Base-by-base conservation (phyloP, 2,797 vertebrate genomes). In the Myotis findleyi region DNA sequence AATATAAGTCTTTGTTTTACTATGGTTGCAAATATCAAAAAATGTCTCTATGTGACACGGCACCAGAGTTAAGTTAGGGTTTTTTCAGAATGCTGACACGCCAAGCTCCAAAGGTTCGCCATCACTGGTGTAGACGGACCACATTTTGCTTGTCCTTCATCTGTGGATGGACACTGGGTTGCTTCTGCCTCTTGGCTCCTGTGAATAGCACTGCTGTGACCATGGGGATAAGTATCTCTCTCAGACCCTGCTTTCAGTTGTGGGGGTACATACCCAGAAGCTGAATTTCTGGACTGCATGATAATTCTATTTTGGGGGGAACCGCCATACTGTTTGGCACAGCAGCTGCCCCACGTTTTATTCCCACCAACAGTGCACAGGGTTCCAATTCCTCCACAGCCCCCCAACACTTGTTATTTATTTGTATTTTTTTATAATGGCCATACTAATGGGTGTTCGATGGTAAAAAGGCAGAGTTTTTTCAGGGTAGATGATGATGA, bases 361-460 rank as follows among this genome's bases (percentile, higher is more conserved):
- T 17, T 7, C 33, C 55, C 44, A n/a, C 8, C 17, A 73, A 30
- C 25, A 7, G 4, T 23, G 68, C 11, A 6, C 6, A 53, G 18
- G 27, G 55, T 64, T 47, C 55, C 44, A 2, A 16, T 9, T 4
- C 71, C 33, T 36, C 33, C 55, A 41, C 25, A 33, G 6, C 89
- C 27, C 41, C 55, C 55, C 23, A 41, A 25, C 13, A 16, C 18
- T 53, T 51, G 9, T 72, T 47, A 25, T 44, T 69, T n/a, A 2
- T 49, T 38, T 71, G 1, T 18, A 30, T 16, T 25, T 38, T 38
- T 73, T 25, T 17, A 82, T 33, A 41, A 1, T 14, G 33, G 13
- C 55, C 44, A 4, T 38, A 20, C 25, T 23, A 1, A n/a, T 0
- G 1, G 38, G 44, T 2, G 2, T 30, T 10, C 4, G 41, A 8